phyloP scores from a whole-genome alignment of 2,888 invertebrate species.

The Rugalucina vietnamica region DNA sequence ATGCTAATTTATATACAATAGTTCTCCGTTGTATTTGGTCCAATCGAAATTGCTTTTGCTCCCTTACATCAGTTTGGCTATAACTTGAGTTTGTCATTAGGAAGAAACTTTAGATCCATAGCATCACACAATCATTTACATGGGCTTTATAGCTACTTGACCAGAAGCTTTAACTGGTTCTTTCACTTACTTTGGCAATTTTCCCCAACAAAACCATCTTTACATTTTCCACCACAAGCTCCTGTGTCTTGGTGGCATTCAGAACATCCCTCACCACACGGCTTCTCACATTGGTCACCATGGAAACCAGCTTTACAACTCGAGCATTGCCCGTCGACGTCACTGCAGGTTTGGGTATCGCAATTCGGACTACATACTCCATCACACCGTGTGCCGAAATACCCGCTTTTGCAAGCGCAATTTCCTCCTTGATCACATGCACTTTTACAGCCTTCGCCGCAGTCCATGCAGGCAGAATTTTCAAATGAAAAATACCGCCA shows the following conservation, averaged over 20 bases:
- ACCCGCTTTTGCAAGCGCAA: constrained; percentile 35
- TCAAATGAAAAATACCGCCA: background rate
- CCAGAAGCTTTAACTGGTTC: background rate
- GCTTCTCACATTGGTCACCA: constrained; percentile 21
- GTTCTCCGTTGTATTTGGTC: no score
- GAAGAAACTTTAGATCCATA: no score
- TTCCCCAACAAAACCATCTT: constrained; percentile 15
- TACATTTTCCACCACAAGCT: constrained; percentile 18
- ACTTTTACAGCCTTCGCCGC: constrained; percentile 18
- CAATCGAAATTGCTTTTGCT: no score
- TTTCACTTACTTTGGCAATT: constrained; percentile 23
- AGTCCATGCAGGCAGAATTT: constrained; percentile 6
- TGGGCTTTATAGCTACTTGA: no score
- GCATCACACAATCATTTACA: no score
- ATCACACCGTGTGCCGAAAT: constrained; percentile 27
- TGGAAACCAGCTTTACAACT: constrained; percentile 39
- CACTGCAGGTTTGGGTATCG: background rate
- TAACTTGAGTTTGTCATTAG: no score
- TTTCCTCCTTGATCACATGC: background rate
- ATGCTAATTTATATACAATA: no score
- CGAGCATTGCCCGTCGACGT: background rate
- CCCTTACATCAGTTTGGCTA: no score
- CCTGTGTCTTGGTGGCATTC: constrained; percentile 3
- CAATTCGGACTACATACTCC: constrained; percentile 23
- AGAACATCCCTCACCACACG: constrained; percentile 24